A percentile compares a stretch with the other conserved stretches of the same genome.
Evolutionary conservation across 2,888 invertebrate genomes (phyloP).

Genomic region (Eucriotettix oculatus): DNA sequence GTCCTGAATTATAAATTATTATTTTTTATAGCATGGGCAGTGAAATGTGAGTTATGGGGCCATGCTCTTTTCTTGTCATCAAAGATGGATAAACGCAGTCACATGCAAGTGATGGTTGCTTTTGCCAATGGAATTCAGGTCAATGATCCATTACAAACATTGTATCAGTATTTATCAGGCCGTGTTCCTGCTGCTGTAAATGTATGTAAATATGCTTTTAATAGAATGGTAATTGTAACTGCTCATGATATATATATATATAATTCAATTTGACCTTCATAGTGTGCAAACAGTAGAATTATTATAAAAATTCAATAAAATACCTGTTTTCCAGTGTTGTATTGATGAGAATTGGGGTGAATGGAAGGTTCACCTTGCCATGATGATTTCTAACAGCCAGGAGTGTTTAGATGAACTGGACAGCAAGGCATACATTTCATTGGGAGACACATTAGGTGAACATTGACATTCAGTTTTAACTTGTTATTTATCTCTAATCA

Average conservation of each 20-base stretch:
- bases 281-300: too few relatives aligned
- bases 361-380: constrained; percentile 93
- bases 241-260: too few relatives aligned
- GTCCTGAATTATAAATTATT: constrained; percentile 6
- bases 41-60: constrained; percentile 78
- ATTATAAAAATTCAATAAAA: not conserved
- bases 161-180: constrained; percentile 82
- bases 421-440: constrained; percentile 51
- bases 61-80: constrained; percentile 84
- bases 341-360: constrained; percentile 69
- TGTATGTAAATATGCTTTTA: constrained; percentile 25
- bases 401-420: constrained; percentile 55
- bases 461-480: too few relatives aligned
- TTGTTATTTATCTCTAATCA: too few relatives aligned
- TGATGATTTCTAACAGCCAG: constrained; percentile 72
- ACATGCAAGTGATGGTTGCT: constrained; percentile 72
- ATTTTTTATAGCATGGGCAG: constrained; percentile 61
- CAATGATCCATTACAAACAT: constrained; percentile 79
- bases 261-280: too few relatives aligned
- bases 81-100: constrained; percentile 68
- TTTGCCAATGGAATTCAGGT: constrained; percentile 74
- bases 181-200: constrained; percentile 63
- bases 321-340: constrained; percentile 32
- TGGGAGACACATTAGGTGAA: constrained; percentile 47
- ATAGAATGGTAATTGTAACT: not conserved